A percentile compares a stretch with the other conserved stretches of the same genome.
Conservation (phyloP, 2,888 invertebrate species). For the Quadroppia sp. region DNA sequence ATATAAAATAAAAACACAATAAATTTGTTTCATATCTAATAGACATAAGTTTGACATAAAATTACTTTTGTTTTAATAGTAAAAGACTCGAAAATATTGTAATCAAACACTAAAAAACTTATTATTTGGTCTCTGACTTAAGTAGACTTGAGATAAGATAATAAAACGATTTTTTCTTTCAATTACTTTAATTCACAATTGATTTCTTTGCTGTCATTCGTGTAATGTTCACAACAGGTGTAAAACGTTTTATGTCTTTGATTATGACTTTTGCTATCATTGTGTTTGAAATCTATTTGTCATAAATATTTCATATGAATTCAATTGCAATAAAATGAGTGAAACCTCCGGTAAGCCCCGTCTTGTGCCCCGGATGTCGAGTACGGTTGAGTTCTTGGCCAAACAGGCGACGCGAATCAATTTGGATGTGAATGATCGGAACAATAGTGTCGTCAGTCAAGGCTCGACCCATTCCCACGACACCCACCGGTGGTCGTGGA, state of each 20-base stretch:
- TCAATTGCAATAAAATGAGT: neutral
- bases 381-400: slow-evolving; percentile 38
- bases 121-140: neutral
- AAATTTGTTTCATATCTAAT: no score
- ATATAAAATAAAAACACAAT: no score
- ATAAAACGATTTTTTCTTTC: neutral
- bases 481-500: slow-evolving; percentile 36
- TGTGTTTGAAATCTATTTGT: neutral
- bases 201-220: neutral
- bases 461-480: neutral
- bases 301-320: neutral
- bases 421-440: neutral
- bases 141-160: slow-evolving; percentile 14
- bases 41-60: no score
- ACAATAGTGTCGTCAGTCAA: slow-evolving; percentile 14
- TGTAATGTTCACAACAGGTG: neutral
- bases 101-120: neutral
- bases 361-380: slow-evolving; percentile 34
- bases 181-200: neutral
- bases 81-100: no score
- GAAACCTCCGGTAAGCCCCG: neutral
- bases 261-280: neutral
- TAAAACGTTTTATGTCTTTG: neutral
- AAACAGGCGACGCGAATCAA: slow-evolving; percentile 34
- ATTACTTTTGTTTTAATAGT: no score